phyloP scores from a whole-genome alignment of 2,888 invertebrate genomes.

The Julus scanicus region DNA sequence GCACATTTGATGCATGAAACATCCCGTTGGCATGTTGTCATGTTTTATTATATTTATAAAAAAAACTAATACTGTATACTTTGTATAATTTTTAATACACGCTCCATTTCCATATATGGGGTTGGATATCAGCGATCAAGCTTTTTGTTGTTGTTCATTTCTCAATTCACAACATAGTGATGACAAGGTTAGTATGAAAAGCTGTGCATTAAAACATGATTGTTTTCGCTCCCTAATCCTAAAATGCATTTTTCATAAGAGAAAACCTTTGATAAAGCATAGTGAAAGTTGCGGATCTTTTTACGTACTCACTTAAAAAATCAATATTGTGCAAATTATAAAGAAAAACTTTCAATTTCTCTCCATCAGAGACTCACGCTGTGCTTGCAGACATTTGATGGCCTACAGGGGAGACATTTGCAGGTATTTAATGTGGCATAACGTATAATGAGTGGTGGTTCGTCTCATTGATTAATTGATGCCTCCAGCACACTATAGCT shows the following conservation, averaged over 20 bases:
- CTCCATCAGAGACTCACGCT: background rate
- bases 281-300: background rate
- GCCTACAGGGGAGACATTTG: slow-evolving; percentile 11
- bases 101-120: background rate
- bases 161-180: background rate
- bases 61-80: too few species aligned
- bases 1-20: too few species aligned
- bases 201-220: slow-evolving; percentile 14
- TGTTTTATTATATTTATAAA: too few species aligned
- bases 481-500: background rate
- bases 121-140: background rate
- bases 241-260: slow-evolving; percentile 7
- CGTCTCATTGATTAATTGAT: slow-evolving; percentile 33
- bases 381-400: background rate
- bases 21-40: too few species aligned
- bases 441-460: background rate
- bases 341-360: background rate
- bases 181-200: background rate
- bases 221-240: background rate
- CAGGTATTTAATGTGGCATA: background rate
- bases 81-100: background rate
- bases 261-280: background rate
- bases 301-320: background rate
- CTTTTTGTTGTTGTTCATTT: background rate
- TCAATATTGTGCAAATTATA: background rate